Base-by-base conservation (phyloP, 2,888 invertebrate species). In the Temnothorax unifasciatus region DNA sequence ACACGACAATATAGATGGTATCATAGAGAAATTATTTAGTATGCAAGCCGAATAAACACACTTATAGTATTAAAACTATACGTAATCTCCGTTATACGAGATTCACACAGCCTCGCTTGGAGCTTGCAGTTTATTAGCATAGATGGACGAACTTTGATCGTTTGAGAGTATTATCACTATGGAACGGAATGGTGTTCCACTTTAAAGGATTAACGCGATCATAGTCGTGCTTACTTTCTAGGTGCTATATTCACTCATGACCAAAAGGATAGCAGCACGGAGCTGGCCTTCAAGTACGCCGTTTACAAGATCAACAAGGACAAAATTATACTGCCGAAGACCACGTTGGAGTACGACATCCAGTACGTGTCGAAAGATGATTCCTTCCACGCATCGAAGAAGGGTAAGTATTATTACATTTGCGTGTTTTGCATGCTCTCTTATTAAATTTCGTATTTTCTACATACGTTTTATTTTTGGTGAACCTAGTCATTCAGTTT, bases 211-310 rank as follows among this genome's bases (percentile, higher is more conserved):
- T 83, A 82, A 76, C 69, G 64, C 52, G 66, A 82, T 76, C 73
- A 44, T 52, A 61, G 29, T 83, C 57, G 13, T 41, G 44, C 59
- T 61, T 88, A 74, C 63, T 95, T 95, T 52, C 68, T 95, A 97
- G 97, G 97, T 92, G 97, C 97, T 50, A 96, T 98, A 92, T 97
- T 98, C 95, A 96, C 96, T 84, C 97, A 97, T 93, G 97, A 97
- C 92, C 96, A 97, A 93, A 96, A 96, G 93, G 96, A 97, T 93
- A 96, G 96, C 92, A 96, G 96, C 88, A 96, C 96, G 64, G 97
- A 97, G 95, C 95, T 97, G 90, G 97, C 97, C 77, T 98, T 98
- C 95, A 97, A 97, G 94, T 97, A 97, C 95, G 98, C 98, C 84
- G 97, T 98, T 41, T 96, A 97, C 95, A 96, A 96, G 92, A 96